Conservation (phyloP, 2,888 invertebrate species). For the Pollenia labialis region DNA sequence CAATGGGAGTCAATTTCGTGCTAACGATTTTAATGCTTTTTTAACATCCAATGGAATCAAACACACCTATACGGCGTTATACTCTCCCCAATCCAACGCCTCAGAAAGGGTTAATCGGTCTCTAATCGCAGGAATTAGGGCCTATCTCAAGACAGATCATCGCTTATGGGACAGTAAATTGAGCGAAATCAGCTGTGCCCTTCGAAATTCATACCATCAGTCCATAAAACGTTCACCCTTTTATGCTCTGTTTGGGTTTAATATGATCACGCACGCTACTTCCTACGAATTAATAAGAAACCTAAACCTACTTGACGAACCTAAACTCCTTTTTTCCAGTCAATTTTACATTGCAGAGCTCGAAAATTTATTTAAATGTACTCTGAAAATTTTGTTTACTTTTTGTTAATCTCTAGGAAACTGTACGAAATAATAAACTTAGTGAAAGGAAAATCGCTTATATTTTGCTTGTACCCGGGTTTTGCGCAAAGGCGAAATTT, state of each 20-base stretch:
- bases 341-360: no score
- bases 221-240: background rate
- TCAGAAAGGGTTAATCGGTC: background rate
- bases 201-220: background rate
- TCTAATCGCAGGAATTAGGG: background rate
- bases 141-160: conserved; percentile 5
- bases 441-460: no score
- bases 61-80: background rate
- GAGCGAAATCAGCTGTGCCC: background rate
- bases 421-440: no score
- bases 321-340: background rate
- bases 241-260: background rate
- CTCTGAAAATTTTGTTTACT: no score
- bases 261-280: background rate
- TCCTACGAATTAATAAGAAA: background rate
- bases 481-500: no score
- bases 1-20: conserved; percentile 75
- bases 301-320: background rate
- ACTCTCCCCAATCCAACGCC: background rate
- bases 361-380: no score
- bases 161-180: conserved; percentile 47
- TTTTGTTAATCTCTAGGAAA: no score
- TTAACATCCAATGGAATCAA: background rate
- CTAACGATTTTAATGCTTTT: conserved; percentile 66
- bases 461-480: no score